Evolutionary conservation across 2,113 vertebrate species (phyloP).

Genomic region (Myotis davidii): DNA sequence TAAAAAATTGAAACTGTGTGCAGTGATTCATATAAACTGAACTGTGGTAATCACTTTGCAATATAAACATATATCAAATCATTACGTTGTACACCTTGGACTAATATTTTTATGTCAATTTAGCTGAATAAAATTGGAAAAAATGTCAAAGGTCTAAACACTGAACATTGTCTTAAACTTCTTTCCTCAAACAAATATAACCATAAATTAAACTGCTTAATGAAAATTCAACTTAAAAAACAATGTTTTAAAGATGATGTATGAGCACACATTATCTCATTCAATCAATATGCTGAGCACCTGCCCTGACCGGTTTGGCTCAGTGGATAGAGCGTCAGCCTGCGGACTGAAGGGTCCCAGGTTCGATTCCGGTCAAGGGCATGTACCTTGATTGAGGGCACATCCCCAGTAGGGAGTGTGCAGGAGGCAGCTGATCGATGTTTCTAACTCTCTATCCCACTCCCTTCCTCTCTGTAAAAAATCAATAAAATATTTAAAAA

Average conservation of each 20-base stretch:
- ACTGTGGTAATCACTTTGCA: not conserved
- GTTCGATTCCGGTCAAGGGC: too few relatives aligned
- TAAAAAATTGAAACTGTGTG: not conserved
- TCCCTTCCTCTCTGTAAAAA: too few relatives aligned
- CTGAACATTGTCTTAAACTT: not conserved
- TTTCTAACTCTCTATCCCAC: too few relatives aligned
- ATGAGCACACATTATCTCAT: slow-evolving; percentile 11
- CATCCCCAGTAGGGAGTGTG: too few relatives aligned
- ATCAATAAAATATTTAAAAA: too few relatives aligned
- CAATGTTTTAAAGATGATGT: slow-evolving; percentile 40
- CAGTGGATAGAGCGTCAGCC: too few relatives aligned
- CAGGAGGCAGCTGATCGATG: too few relatives aligned
- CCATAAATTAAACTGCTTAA: slow-evolving; percentile 32
- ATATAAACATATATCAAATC: not conserved
- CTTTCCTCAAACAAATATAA: slow-evolving; percentile 21
- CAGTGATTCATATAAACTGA: not conserved
- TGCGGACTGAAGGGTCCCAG: too few relatives aligned
- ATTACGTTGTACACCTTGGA: not conserved
- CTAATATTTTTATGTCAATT: not conserved
- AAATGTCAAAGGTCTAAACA: slow-evolving; percentile 4
- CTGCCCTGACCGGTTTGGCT: not conserved
- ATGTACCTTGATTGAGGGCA: too few relatives aligned
- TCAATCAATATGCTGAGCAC: not conserved
- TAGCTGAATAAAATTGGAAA: not conserved
- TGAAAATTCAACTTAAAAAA: slow-evolving; percentile 37